phyloP scores from a whole-genome alignment of 2,888 invertebrate genomes.

The Eugnorisma glareosa region DNA sequence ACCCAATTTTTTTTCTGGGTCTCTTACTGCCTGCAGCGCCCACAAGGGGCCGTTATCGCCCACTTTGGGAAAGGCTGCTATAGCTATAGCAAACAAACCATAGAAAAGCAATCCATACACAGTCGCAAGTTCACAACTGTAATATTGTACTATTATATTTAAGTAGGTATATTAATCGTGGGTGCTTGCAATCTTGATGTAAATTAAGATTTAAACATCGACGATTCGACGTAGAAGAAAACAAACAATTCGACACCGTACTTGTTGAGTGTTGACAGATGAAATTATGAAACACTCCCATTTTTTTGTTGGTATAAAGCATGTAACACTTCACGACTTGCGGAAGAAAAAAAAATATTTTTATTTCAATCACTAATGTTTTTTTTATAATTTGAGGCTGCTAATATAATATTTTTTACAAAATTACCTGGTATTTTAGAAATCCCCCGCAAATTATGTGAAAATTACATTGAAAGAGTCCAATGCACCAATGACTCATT shows the following conservation, averaged over 20 bases:
- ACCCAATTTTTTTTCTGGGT: too few relatives aligned
- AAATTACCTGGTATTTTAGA: not conserved
- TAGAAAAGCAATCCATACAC: not conserved
- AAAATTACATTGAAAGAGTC: slow-evolving; percentile 26
- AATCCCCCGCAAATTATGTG: not conserved
- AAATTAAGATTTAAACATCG: too few relatives aligned
- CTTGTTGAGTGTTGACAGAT: not conserved
- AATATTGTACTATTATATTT: too few relatives aligned
- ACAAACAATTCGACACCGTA: not conserved
- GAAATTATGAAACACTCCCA: not conserved
- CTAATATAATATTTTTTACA: not conserved
- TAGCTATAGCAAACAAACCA: not conserved
- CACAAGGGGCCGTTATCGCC: too few relatives aligned
- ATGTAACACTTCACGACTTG: slow-evolving; percentile 24
- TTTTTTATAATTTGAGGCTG: not conserved
- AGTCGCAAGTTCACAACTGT: not conserved
- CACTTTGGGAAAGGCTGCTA: too few relatives aligned
- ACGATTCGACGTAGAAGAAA: too few relatives aligned
- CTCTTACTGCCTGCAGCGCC: too few relatives aligned
- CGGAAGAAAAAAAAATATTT: not conserved
- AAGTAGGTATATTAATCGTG: not conserved
- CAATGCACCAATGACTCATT: slow-evolving; percentile 34
- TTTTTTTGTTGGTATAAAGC: not conserved
- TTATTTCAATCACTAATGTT: not conserved
- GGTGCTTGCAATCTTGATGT: too few relatives aligned